Percentiles rank a stretch among this genome's conserved stretches.
phyloP scores from a whole-genome alignment of 2,113 vertebrate genomes.

The Corythornis madagascariensis region DNA sequence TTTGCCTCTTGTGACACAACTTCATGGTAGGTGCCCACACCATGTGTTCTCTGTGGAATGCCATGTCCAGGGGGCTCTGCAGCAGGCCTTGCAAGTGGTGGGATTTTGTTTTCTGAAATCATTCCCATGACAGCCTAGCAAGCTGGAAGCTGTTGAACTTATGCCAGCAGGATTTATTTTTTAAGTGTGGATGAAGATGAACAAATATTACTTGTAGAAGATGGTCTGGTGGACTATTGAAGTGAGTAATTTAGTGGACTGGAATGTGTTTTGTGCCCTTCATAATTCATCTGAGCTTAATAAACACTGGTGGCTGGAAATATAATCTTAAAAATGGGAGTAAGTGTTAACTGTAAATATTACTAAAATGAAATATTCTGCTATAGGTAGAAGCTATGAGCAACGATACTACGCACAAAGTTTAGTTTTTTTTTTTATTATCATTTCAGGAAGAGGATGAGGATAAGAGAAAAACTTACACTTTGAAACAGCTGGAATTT shows the following conservation, averaged over 20 bases:
- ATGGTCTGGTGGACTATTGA: constrained; percentile 10
- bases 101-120: not conserved
- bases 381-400: not conserved
- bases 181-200: constrained; percentile 19
- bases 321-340: not conserved
- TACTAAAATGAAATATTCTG: not conserved
- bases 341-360: not conserved
- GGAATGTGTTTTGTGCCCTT: not conserved
- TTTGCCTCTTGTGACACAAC: not conserved
- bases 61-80: not conserved
- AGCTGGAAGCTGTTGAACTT: constrained; percentile 49
- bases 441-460: not conserved
- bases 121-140: constrained; percentile 8
- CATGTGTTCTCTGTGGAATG: fast-evolving
- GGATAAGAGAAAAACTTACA: not conserved
- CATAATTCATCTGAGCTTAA: not conserved
- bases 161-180: constrained; percentile 18
- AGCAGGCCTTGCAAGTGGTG: not conserved
- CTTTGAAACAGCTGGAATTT: not conserved
- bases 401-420: not conserved
- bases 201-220: constrained; percentile 44
- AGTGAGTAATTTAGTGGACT: constrained; percentile 22
- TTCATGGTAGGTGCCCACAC: not conserved
- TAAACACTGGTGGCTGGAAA: not conserved
- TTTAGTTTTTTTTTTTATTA: not conserved